Evolutionary conservation across 2,113 vertebrate genomes (phyloP).

Genomic region (Petaurus breviceps): DNA sequence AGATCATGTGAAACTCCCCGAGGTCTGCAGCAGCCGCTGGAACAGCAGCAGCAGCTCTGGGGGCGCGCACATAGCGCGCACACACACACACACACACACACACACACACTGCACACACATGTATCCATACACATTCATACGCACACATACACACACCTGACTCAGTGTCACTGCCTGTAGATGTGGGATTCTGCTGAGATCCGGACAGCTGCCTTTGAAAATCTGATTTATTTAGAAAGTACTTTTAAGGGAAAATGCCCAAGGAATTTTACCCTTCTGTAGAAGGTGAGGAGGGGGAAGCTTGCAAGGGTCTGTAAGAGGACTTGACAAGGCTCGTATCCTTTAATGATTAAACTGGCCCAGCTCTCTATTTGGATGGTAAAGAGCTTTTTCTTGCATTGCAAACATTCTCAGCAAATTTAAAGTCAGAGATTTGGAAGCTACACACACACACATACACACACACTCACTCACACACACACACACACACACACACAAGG

Average conservation of each 20-base stretch:
- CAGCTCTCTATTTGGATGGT: constrained; percentile 79
- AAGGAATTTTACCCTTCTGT: constrained; percentile 73
- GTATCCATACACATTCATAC: constrained; percentile 8
- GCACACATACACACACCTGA: constrained; percentile 45
- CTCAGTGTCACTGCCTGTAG: constrained; percentile 62
- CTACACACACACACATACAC: constrained; percentile 74
- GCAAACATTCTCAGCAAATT: constrained; percentile 80
- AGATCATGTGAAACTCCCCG: constrained; percentile 77
- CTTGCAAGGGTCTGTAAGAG: constrained; percentile 39
- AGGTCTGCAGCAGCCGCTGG: constrained; percentile 62
- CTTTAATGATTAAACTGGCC: constrained; percentile 69
- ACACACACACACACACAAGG: constrained; percentile 71
- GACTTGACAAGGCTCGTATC: constrained; percentile 59
- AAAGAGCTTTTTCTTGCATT: constrained; percentile 79
- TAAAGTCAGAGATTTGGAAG: constrained; percentile 81
- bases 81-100: neutral
- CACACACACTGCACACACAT: neutral
- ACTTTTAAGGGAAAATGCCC: constrained; percentile 68
- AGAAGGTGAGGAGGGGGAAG: constrained; percentile 33
- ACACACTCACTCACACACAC: neutral
- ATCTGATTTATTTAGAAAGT: constrained; percentile 70
- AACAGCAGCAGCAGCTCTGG: neutral
- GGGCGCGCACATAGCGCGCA: neutral
- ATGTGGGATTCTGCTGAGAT: constrained; percentile 73
- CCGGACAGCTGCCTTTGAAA: constrained; percentile 66